Conservation (phyloP, 2,797 vertebrate genomes). For the Acanthurus lineatus region DNA sequence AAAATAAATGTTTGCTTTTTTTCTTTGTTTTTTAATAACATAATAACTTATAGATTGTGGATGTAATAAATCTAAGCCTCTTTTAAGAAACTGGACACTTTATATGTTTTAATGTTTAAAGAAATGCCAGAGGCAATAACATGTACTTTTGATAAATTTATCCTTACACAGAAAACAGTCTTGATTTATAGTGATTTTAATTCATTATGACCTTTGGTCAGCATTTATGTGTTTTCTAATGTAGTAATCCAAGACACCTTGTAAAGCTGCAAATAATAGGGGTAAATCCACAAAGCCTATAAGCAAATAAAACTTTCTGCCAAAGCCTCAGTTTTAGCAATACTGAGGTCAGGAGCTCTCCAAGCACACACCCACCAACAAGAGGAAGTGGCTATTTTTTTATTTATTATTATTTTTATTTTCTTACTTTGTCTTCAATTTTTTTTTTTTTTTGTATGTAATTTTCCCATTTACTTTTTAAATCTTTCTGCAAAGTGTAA, state of each 20-base stretch:
- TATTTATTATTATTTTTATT: neutral
- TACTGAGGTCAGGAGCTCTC: too few species aligned
- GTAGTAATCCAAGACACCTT: constrained; percentile 5
- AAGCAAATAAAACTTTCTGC: neutral
- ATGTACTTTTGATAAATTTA: neutral
- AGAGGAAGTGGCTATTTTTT: neutral
- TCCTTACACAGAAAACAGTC: too few species aligned
- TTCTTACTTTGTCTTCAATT: too few species aligned
- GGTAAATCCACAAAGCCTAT: constrained; percentile 4
- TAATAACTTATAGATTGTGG: neutral
- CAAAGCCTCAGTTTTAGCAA: neutral
- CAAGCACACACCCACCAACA: too few species aligned
- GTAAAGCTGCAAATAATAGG: constrained; percentile 4
- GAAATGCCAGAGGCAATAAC: neutral
- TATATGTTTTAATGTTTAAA: constrained; percentile 1
- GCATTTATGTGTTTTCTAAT: constrained; percentile 21
- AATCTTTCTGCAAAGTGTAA: neutral
- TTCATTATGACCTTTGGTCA: constrained; percentile 36
- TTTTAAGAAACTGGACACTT: neutral
- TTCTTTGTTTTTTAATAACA: constrained; percentile 2
- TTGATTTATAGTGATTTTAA: neutral
- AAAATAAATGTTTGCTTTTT: constrained; percentile 11
- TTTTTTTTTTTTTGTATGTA: neutral
- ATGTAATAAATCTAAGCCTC: neutral
- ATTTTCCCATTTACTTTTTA: neutral